These are phyloP conservation scores for Spialia ferax DNA, from an alignment of 2,888 invertebrate species.

Conservation along the genomic window DNA sequence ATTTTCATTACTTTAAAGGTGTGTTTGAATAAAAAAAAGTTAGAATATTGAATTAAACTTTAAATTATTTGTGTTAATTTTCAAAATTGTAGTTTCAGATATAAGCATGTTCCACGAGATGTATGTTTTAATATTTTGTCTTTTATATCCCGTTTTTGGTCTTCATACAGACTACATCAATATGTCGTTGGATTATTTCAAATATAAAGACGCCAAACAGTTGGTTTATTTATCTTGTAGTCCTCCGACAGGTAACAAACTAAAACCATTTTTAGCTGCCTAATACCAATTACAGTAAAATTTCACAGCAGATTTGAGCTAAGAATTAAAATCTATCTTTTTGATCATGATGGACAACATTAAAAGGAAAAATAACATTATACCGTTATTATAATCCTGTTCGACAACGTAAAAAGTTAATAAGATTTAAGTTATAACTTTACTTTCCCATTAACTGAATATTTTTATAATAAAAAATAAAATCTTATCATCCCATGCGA, in stretches of 20 bases:
- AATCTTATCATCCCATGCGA: background rate
- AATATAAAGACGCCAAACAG: conserved; percentile 54
- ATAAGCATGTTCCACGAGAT: conserved; percentile 7
- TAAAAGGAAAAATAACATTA: no score
- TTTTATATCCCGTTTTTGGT: conserved; percentile 16
- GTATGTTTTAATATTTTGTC: conserved; percentile 16
- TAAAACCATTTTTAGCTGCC: background rate
- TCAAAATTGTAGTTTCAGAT: conserved; percentile 24
- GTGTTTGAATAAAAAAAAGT: background rate
- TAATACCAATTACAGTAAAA: background rate
- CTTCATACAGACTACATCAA: conserved; percentile 40
- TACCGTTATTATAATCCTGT: no score
- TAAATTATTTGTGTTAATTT: background rate
- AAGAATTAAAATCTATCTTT: no score
- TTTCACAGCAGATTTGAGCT: no score
- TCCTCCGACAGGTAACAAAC: conserved; percentile 41
- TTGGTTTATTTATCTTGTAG: conserved; percentile 62
- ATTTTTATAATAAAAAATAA: no score
- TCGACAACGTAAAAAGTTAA: no score
- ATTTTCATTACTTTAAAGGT: conserved; percentile 10
- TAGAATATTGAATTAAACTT: background rate
- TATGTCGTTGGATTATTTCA: conserved; percentile 59
- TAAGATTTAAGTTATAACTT: no score
- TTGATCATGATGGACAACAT: no score
- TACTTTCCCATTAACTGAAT: no score